These are phyloP conservation scores for Hippopotamyrus pictus DNA, from an alignment of 2,797 vertebrate genomes.

Conservation along the genomic window DNA sequence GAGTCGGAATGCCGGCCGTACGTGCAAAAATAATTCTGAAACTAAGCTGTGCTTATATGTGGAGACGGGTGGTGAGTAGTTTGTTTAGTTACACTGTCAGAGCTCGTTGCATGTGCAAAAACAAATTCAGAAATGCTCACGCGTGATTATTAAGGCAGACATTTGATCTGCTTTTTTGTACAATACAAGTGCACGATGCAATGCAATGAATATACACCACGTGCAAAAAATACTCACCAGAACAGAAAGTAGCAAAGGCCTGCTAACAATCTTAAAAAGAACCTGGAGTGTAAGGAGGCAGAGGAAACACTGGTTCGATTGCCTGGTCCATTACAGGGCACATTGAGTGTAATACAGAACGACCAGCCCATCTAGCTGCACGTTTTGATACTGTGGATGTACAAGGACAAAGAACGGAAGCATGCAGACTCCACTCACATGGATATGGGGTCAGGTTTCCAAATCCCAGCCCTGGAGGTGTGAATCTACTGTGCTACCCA, in stretches of 20 bases:
- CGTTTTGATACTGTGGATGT: background rate
- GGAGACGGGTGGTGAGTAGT: background rate
- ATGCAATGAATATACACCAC: background rate
- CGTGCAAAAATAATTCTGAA: background rate
- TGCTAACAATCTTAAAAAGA: background rate
- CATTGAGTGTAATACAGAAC: background rate
- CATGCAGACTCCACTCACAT: background rate
- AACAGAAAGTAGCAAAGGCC: background rate
- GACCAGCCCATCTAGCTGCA: background rate
- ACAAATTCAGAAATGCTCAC: background rate
- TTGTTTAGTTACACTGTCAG: background rate
- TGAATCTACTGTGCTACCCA: background rate
- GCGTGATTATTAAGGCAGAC: background rate
- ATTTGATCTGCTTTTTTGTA: background rate
- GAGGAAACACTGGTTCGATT: background rate
- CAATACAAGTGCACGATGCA: background rate
- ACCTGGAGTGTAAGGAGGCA: background rate
- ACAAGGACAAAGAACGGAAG: background rate
- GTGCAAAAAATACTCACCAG: background rate
- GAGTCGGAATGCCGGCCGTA: background rate
- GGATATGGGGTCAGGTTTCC: background rate
- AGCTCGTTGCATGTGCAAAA: background rate
- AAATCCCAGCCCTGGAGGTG: slow-evolving; percentile 2
- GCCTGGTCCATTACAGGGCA: background rate
- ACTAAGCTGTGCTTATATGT: background rate